Evolutionary conservation across 1,140 invertebrate species (phyloP), one percentile per base, ranked within the genome.

Genomic region (Caenorhabditis inopinata): DNA sequence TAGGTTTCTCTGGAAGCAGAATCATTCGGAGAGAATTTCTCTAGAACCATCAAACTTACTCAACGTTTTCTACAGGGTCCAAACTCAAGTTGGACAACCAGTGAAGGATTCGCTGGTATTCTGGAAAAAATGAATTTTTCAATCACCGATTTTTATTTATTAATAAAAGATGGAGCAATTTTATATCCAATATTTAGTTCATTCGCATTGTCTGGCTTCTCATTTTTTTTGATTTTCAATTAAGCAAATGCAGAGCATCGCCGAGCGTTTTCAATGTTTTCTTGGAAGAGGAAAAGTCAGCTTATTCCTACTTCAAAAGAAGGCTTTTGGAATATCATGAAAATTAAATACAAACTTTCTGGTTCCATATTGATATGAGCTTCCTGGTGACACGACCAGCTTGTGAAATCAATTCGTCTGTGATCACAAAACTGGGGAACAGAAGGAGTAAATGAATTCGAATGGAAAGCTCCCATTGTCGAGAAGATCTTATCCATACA

Each of bases 291-390:
- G n/a, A n/a, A n/a, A n/a, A n/a, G n/a, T n/a, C n/a, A n/a, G n/a
- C n/a, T n/a, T n/a, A n/a, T n/a, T n/a, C n/a, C n/a, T n/a, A n/a
- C n/a, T n/a, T n/a, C n/a, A n/a, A n/a, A n/a, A n/a, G n/a, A n/a
- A n/a, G n/a, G n/a, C n/a, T n/a, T n/a, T n/a, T n/a, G n/a, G n/a
- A n/a, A n/a, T n/a, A n/a, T n/a, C n/a, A n/a, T n/a, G n/a, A n/a
- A n/a, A n/a, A n/a, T n/a, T n/a, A 68, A 11, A 38, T 21, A 21
- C 25, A 16, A 5, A 68, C 58, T 68, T 42, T 68, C 58, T 38
- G 58, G 58, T 38, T 68, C 58, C 58, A 68, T 68, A 21, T 21
- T 68, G 32, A 68, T 68, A 68, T 68, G 58, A 3, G 58, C 58
- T 68, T 68, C 32, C n/a, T 42, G 29, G n/a, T 68, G 58, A 42